These are phyloP conservation scores for Rhagonycha fulva DNA, from an alignment of 2,888 invertebrate species.

Conservation along the genomic window DNA sequence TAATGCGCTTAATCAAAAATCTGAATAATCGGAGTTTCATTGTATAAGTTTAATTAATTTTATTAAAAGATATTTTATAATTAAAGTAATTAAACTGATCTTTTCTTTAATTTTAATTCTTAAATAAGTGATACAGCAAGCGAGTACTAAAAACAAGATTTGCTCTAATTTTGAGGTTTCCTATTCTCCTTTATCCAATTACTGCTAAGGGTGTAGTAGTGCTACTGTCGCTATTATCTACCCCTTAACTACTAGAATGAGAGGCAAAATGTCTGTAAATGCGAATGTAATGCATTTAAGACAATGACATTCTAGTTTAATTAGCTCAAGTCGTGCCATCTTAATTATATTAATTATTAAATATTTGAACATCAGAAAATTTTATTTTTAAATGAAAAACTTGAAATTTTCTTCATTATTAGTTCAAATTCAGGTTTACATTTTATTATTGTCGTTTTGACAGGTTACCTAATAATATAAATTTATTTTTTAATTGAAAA, in stretches of 20 bases:
- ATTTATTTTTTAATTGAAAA: neutral
- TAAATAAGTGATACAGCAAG: constrained; percentile 25
- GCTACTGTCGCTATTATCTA: constrained; percentile 49
- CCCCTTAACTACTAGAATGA: constrained; percentile 50
- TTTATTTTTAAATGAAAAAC: neutral
- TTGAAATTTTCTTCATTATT: neutral
- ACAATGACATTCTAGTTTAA: constrained; percentile 22
- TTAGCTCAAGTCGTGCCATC: constrained; percentile 1
- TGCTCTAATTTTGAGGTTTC: constrained; percentile 45
- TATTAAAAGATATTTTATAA: neutral
- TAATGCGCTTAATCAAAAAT: too few species aligned
- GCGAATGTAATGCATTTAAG: constrained; percentile 27
- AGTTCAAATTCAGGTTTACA: too few species aligned
- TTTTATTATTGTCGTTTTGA: too few species aligned
- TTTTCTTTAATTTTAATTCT: constrained; percentile 6
- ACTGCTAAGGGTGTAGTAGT: constrained; percentile 46
- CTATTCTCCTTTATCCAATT: constrained; percentile 51
- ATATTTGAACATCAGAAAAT: neutral
- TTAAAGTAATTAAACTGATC: neutral
- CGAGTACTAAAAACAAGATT: constrained; percentile 33
- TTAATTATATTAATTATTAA: constrained; percentile 1
- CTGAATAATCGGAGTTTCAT: neutral
- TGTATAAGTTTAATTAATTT: neutral
- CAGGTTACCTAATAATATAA: too few species aligned
- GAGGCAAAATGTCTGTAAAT: constrained; percentile 42